phyloP scores from a whole-genome alignment of 2,797 vertebrate species.

The Phoeniculus purpureus region DNA sequence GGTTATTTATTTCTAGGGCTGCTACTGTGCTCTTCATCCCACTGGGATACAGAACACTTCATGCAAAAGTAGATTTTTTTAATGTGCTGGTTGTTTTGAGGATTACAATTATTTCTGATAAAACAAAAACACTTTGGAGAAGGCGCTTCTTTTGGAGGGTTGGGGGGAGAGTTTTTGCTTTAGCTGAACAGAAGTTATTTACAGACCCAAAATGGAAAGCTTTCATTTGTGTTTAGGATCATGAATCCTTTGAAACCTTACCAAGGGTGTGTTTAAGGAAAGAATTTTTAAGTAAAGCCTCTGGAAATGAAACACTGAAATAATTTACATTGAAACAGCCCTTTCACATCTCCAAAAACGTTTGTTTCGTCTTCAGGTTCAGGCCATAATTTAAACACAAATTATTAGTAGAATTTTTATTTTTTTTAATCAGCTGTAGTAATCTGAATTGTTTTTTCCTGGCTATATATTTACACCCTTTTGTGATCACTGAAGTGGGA shows the following conservation, averaged over 20 bases:
- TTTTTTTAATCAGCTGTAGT: not conserved
- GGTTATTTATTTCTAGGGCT: slow-evolving; percentile 19
- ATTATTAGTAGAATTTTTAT: not conserved
- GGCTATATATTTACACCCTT: slow-evolving; percentile 9
- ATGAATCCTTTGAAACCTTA: not conserved
- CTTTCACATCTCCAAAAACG: not conserved
- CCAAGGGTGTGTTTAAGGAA: not conserved
- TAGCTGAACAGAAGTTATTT: not conserved
- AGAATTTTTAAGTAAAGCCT: slow-evolving; percentile 5
- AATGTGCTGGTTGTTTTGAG: not conserved
- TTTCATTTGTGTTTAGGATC: not conserved
- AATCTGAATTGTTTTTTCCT: not conserved
- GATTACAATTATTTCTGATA: not conserved
- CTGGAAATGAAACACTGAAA: not conserved
- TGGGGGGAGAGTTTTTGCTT: not conserved
- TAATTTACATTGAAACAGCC: not conserved
- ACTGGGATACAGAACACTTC: not conserved
- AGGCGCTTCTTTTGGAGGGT: not conserved
- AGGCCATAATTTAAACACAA: slow-evolving; percentile 1
- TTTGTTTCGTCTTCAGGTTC: slow-evolving; percentile 21
- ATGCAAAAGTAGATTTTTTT: not conserved
- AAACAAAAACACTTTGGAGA: not conserved
- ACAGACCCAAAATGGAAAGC: not conserved
- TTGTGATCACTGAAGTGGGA: slow-evolving; percentile 1
- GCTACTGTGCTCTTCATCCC: not conserved